Conservation (phyloP, 2,113 vertebrate genomes). For the Microcebus ravelobensis region DNA sequence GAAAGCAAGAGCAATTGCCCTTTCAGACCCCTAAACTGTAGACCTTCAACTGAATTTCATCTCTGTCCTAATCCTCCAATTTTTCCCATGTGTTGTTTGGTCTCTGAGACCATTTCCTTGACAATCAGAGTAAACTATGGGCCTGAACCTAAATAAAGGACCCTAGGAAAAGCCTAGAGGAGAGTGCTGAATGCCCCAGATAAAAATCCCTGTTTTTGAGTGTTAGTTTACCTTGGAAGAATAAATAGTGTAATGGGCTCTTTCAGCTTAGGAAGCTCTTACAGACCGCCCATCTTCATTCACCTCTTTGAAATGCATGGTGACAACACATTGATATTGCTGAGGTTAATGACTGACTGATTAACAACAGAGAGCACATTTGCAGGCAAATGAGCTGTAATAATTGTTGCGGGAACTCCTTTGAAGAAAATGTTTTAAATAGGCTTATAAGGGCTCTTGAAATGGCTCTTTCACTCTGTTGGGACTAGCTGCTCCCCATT, state of each 20-base stretch:
- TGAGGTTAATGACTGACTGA: slow-evolving; percentile 81
- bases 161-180: background rate
- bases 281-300: slow-evolving; percentile 34
- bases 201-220: slow-evolving; percentile 23
- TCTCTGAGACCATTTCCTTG: slow-evolving; percentile 27
- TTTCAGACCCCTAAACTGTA: slow-evolving; percentile 32
- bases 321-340: slow-evolving; percentile 72
- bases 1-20: slow-evolving; percentile 41
- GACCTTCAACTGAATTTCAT: slow-evolving; percentile 46
- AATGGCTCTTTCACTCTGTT: slow-evolving; percentile 32
- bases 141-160: background rate
- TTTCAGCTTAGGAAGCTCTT: background rate
- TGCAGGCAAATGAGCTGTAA: slow-evolving; percentile 80
- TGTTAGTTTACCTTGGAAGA: background rate
- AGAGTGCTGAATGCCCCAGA: background rate
- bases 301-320: slow-evolving; percentile 77
- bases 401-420: slow-evolving; percentile 63
- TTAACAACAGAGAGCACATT: slow-evolving; percentile 80
- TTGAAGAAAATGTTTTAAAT: slow-evolving; percentile 68
- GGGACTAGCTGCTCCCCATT: background rate
- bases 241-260: slow-evolving; percentile 12
- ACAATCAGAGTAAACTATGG: slow-evolving; percentile 47
- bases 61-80: slow-evolving; percentile 43
- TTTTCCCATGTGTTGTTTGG: slow-evolving; percentile 57
- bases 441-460: slow-evolving; percentile 53